Evolutionary conservation across 2,113 vertebrate genomes (phyloP).

Genomic region (Tilapia sparmanii): DNA sequence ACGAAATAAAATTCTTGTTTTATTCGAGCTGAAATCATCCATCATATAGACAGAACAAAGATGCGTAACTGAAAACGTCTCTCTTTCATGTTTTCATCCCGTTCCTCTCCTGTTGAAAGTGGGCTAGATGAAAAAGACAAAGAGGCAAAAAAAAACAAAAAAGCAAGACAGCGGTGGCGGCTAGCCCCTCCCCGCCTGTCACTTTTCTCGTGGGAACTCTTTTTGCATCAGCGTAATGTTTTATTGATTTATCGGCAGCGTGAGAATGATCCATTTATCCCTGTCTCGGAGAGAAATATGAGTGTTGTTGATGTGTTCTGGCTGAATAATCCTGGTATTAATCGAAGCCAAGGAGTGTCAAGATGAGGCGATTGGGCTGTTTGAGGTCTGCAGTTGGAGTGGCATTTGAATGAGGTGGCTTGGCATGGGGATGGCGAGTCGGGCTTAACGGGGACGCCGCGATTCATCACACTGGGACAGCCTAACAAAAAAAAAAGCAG

Average conservation of each 20-base stretch:
- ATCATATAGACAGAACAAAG: not conserved
- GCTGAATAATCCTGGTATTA: constrained; percentile 52
- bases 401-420: not conserved
- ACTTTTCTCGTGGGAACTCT: constrained; percentile 40
- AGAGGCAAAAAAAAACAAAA: not conserved
- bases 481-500: not conserved
- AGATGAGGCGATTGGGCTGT: constrained; percentile 28
- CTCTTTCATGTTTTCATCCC: not conserved
- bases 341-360: constrained; percentile 43
- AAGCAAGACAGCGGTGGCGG: not conserved
- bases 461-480: not conserved
- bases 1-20: not conserved
- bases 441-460: not conserved
- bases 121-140: not conserved
- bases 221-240: constrained; percentile 55
- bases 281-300: constrained; percentile 54
- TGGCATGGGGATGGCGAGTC: not conserved
- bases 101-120: not conserved
- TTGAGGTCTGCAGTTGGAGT: not conserved
- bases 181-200: not conserved
- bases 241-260: constrained; percentile 65
- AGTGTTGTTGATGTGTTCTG: constrained; percentile 45
- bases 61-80: not conserved
- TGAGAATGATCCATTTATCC: constrained; percentile 59
- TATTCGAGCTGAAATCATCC: not conserved